Percentiles rank a stretch among this genome's conserved stretches.
These are phyloP conservation scores for Idaea biselata DNA, from an alignment of 2,888 invertebrate genomes.

Conservation along the genomic window DNA sequence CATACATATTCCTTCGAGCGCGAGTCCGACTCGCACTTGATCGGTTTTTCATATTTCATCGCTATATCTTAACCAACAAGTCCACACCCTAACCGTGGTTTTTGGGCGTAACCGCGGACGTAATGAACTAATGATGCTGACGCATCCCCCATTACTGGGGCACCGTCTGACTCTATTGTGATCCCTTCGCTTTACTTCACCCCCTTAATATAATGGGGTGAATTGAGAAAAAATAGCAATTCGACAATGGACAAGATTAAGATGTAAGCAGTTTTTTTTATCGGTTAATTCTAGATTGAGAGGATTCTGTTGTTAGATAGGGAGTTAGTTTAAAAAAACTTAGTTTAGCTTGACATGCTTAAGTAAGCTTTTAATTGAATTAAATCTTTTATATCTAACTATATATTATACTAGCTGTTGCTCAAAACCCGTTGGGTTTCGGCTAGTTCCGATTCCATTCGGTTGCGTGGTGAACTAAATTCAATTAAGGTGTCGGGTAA, in stretches of 20 bases:
- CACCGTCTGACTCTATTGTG: conserved; percentile 34
- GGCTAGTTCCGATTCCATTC: too few species aligned
- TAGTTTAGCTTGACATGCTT: too few species aligned
- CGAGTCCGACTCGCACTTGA: too few species aligned
- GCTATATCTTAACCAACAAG: conserved; percentile 13
- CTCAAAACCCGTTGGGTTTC: too few species aligned
- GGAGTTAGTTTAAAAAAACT: too few species aligned
- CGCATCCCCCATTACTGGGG: conserved; percentile 54
- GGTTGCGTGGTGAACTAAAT: too few species aligned
- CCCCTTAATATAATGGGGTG: conserved; percentile 8
- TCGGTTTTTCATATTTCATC: neutral
- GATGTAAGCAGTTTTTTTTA: neutral
- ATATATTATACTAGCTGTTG: too few species aligned
- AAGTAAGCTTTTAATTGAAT: too few species aligned
- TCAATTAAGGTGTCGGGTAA: too few species aligned
- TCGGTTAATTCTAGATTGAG: neutral
- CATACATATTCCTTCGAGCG: too few species aligned
- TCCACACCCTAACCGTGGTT: conserved; percentile 27
- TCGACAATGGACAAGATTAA: neutral
- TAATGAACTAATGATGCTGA: conserved; percentile 73
- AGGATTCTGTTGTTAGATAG: too few species aligned
- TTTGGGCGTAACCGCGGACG: conserved; percentile 56
- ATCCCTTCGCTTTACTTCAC: conserved; percentile 15
- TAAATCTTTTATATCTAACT: too few species aligned
- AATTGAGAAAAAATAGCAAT: conserved; percentile 4